Conservation (phyloP, 2,797 vertebrate species). For the Sebastolobus alascanus region DNA sequence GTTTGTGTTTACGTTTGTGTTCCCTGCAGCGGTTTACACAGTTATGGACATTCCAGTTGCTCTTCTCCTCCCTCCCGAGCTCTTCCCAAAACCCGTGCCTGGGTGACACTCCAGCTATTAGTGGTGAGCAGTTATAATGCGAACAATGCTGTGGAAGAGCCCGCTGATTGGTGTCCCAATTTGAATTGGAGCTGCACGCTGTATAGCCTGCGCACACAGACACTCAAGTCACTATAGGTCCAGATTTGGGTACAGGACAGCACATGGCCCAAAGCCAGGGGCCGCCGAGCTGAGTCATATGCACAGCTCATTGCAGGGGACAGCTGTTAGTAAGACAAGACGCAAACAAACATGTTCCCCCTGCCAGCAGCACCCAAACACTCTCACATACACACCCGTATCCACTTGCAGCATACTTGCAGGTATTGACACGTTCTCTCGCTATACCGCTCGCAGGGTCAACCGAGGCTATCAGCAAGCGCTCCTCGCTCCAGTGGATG, state of each 20-base stretch:
- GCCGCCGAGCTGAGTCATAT: constrained; percentile 68
- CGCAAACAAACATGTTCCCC: constrained; percentile 39
- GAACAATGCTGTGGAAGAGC: constrained; percentile 29
- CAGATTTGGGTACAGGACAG: constrained; percentile 46
- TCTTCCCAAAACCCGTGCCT: constrained; percentile 29
- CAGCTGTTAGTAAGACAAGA: constrained; percentile 61
- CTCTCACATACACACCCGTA: constrained; percentile 9
- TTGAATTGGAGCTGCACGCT: constrained; percentile 5
- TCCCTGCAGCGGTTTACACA: constrained; percentile 36
- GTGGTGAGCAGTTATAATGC: constrained; percentile 45
- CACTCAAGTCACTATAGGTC: constrained; percentile 28
- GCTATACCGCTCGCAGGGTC: constrained; percentile 5
- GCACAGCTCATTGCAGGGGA: constrained; percentile 47
- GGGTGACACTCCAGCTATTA: constrained; percentile 28
- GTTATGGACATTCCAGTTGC: constrained; percentile 48
- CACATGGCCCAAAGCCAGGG: constrained; percentile 44
- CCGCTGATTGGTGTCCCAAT: constrained; percentile 30
- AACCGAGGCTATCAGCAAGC: constrained; percentile 27
- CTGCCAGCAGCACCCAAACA: constrained; percentile 56
- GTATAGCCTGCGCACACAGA: constrained; percentile 8
- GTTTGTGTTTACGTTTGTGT: constrained; percentile 48
- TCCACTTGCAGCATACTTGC: constrained; percentile 40
- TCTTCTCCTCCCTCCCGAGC: constrained; percentile 31
- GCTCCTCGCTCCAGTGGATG: neutral
- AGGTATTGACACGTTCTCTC: constrained; percentile 27